A percentile compares a stretch with the other conserved stretches of the same genome.
Conservation (phyloP, 64 coral and sea anemone genomes). For the Porites australiensis region DNA sequence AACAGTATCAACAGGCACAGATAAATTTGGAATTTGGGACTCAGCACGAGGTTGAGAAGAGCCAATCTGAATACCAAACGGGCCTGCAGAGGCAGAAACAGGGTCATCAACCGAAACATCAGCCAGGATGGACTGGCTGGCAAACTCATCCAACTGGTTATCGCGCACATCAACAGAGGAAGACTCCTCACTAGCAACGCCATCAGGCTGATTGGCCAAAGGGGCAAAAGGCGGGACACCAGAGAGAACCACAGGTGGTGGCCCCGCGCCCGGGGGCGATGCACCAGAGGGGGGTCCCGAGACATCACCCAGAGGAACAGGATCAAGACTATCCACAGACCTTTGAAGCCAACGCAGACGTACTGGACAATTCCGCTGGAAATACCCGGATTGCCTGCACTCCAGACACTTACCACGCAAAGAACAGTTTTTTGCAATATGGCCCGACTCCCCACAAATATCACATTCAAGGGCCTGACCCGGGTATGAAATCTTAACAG, state of each 20-base stretch:
- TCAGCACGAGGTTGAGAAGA: neutral
- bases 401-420: neutral
- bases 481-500: neutral
- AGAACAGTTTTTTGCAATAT: neutral
- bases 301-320: neutral
- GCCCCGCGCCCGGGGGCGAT: no score
- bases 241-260: neutral
- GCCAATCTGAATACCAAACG: no score
- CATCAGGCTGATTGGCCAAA: neutral
- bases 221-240: neutral
- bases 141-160: no score
- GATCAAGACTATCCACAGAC: neutral
- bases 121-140: no score
- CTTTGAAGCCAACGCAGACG: neutral
- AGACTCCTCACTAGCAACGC: no score
- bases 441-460: neutral
- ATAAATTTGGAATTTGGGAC: no score
- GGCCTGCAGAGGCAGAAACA: no score
- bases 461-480: neutral
- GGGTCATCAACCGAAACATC: no score
- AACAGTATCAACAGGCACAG: no score
- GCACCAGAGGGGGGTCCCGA: neutral
- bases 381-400: neutral
- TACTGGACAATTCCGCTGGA: neutral
- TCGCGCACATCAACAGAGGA: no score